phyloP scores from a whole-genome alignment of 2,888 invertebrate genomes.

The Eristalis arbustorum region DNA sequence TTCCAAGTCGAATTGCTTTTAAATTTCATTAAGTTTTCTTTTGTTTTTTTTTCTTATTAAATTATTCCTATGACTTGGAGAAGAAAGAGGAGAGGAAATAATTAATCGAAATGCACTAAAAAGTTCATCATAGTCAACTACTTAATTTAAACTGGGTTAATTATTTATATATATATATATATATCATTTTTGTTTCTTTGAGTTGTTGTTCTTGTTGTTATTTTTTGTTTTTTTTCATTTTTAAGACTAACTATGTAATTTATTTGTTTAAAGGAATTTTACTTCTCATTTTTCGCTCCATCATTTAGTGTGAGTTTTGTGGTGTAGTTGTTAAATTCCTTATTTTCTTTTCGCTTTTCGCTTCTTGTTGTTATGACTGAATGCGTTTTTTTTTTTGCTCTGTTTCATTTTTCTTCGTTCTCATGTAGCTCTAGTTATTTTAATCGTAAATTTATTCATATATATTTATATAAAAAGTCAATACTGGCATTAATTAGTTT shows the following conservation, averaged over 20 bases:
- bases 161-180: slow-evolving; percentile 38
- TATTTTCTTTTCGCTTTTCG: slow-evolving; percentile 21
- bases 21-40: slow-evolving; percentile 34
- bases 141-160: slow-evolving; percentile 68
- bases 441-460: slow-evolving; percentile 58
- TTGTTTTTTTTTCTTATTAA: slow-evolving; percentile 28
- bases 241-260: slow-evolving; percentile 64
- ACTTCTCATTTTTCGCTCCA: slow-evolving; percentile 14
- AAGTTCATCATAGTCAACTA: slow-evolving; percentile 67
- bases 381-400: slow-evolving; percentile 25
- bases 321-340: slow-evolving; percentile 57
- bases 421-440: slow-evolving; percentile 53
- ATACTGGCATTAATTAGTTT: slow-evolving; percentile 66
- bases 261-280: slow-evolving; percentile 39
- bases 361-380: slow-evolving; percentile 26
- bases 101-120: slow-evolving; percentile 66
- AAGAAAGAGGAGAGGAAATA: slow-evolving; percentile 66
- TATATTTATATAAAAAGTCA: slow-evolving; percentile 58
- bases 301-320: slow-evolving; percentile 52
- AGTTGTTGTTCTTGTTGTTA: slow-evolving; percentile 17
- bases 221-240: slow-evolving; percentile 17
- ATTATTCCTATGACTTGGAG: slow-evolving; percentile 64
- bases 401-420: slow-evolving; percentile 39
- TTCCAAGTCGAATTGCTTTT: slow-evolving; percentile 69
- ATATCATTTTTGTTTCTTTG: not conserved